phyloP scores from a whole-genome alignment of 2,888 invertebrate genomes.

The Xestia c-nigrum region DNA sequence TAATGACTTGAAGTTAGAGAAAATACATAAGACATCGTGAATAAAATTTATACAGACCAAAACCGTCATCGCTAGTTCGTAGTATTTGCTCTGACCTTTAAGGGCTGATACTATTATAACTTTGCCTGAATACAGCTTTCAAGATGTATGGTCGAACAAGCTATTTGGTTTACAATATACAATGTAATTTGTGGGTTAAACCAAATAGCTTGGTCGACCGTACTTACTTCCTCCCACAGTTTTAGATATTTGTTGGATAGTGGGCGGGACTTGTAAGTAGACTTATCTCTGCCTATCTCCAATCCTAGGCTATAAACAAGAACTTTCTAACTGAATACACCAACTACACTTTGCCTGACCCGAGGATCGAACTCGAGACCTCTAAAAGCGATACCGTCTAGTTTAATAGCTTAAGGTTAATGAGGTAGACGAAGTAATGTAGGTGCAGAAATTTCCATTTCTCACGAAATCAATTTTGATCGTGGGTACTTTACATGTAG shows the following conservation, averaged over 20 bases:
- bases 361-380: constrained; percentile 25
- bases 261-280: constrained; percentile 3
- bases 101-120: neutral
- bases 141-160: too few species aligned
- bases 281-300: constrained; percentile 40
- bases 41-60: neutral
- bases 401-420: constrained; percentile 43
- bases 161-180: too few species aligned
- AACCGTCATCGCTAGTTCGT: too few species aligned
- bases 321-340: constrained; percentile 45
- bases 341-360: constrained; percentile 44
- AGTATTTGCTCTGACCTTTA: neutral
- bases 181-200: too few species aligned
- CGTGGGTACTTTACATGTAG: neutral
- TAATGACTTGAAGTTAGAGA: neutral
- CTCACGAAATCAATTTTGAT: constrained; percentile 40
- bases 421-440: constrained; percentile 32
- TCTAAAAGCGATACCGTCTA: constrained; percentile 40
- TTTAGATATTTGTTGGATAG: constrained; percentile 8
- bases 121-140: neutral
- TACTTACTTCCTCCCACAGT: constrained; percentile 14
- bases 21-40: neutral
- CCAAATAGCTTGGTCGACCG: too few species aligned
- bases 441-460: constrained; percentile 8
- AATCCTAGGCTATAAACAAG: constrained; percentile 4